Evolutionary conservation across 2,888 invertebrate genomes (phyloP), one percentile per base, ranked within the genome.

Genomic region (Ernsta delagoae): DNA sequence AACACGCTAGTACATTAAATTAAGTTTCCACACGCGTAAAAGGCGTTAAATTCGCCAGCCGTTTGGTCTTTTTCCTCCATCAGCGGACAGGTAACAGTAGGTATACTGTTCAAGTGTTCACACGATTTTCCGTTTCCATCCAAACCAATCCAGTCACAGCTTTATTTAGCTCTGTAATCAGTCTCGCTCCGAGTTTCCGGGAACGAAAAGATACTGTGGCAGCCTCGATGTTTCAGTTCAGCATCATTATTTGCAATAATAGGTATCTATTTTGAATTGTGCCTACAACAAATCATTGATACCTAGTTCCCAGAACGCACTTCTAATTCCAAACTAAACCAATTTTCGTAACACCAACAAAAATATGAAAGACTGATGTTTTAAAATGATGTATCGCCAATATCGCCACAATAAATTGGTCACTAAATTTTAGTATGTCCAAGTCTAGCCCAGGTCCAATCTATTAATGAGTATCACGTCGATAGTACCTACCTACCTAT

Each of bases 141-240:
- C 39, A 39, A 39, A 39, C 39, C 39, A 39, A 39, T 12, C 34
- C 57, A 36, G 79, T 81, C 81, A 84, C 72, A 65, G 77, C 75
- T 84, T 83, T 80, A 83, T 84, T 81, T 83, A 81, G 81, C 77
- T 69, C 70, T 59, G 67, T 83, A 83, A 81, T 79, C 77, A 66
- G 73, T 65, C 60, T 54, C 61, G 75, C 24, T 31, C n/a, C 45
- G 24, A 71, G 36, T 82, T 87, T 82, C 84, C 83, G 78, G 80
- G 83, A 86, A 82, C 77, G 53, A 16, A 50, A 12, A 34, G 63
- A 39, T 53, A 53, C 63, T 16, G 16, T 36, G 34, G n/a, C 36
- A 36, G n/a, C 53, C 24, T 24, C 53, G 9, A 53, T 53, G 24
- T 53, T 53, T 53, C 53, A 48, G 12, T 11, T 31, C 39, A 39